These are phyloP conservation scores for Choloepus didactylus DNA, from an alignment of 2,797 vertebrate genomes.

Conservation along the genomic window DNA sequence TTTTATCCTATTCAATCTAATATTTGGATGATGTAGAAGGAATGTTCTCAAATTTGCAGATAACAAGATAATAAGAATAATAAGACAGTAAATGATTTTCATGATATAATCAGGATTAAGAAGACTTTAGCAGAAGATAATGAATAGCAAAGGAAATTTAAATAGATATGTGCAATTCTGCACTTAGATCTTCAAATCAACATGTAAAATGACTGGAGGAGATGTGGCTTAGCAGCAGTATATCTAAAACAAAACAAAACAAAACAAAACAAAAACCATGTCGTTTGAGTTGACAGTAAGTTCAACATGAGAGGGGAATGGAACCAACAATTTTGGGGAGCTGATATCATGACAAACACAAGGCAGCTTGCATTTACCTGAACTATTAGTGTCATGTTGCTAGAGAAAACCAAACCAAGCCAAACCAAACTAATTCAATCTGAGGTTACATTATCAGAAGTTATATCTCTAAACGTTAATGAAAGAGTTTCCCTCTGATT, in stretches of 20 bases:
- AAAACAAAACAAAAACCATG: not conserved
- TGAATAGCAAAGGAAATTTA: conserved; percentile 1
- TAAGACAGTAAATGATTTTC: not conserved
- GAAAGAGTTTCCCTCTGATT: not conserved
- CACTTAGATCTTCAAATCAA: not conserved
- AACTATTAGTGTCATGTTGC: not conserved
- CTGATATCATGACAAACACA: not conserved
- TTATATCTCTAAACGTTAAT: not conserved
- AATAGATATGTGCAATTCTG: not conserved
- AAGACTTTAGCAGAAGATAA: not conserved
- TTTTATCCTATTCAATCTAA: conserved; percentile 48
- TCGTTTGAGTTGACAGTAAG: conserved; percentile 22
- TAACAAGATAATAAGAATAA: conserved; percentile 8
- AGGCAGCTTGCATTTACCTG: not conserved
- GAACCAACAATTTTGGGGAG: conserved; percentile 31
- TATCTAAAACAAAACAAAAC: not conserved
- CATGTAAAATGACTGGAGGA: not conserved
- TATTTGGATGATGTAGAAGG: conserved; percentile 36
- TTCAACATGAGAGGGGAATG: not conserved
- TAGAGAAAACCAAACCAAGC: conserved; percentile 35
- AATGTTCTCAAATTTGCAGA: conserved; percentile 38
- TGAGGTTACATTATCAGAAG: not conserved
- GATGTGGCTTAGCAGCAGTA: not conserved
- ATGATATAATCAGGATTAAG: conserved; percentile 38
- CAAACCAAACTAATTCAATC: not conserved